phyloP scores from a whole-genome alignment of 2,113 vertebrate species.

The Pardalotus punctatus region DNA sequence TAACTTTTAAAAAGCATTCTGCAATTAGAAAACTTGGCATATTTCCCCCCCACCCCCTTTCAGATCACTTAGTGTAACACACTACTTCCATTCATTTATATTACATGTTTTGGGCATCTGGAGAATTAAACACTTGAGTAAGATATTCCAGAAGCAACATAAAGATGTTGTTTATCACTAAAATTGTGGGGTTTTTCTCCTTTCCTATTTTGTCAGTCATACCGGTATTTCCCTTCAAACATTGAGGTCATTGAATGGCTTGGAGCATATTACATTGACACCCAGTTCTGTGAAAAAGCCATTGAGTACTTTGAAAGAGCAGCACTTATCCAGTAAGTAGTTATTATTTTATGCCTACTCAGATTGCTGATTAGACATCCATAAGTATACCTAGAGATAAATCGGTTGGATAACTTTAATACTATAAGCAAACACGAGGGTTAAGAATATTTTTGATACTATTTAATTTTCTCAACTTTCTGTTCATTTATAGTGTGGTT shows the following conservation, averaged over 20 bases:
- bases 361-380: not conserved
- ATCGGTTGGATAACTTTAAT: not conserved
- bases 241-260: constrained; percentile 97
- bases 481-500: not conserved
- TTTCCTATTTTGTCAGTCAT: constrained; percentile 80
- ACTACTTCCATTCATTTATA: constrained; percentile 52
- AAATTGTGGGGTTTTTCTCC: constrained; percentile 34
- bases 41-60: not conserved
- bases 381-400: not conserved
- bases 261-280: constrained; percentile 93
- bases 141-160: constrained; percentile 53
- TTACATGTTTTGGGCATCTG: constrained; percentile 43
- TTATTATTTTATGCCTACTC: constrained; percentile 17
- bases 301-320: constrained; percentile 98
- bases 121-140: constrained; percentile 47
- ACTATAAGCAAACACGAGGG: not conserved
- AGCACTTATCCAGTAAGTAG: constrained; percentile 94
- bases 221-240: constrained; percentile 93
- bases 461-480: not conserved
- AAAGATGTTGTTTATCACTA: constrained; percentile 49
- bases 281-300: constrained; percentile 97
- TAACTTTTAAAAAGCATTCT: constrained; percentile 51
- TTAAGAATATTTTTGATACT: not conserved
- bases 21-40: constrained; percentile 45
- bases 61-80: constrained; percentile 11